phyloP scores from a whole-genome alignment of 1,140 invertebrate genomes.

The Lordiphosa clarofinis region DNA sequence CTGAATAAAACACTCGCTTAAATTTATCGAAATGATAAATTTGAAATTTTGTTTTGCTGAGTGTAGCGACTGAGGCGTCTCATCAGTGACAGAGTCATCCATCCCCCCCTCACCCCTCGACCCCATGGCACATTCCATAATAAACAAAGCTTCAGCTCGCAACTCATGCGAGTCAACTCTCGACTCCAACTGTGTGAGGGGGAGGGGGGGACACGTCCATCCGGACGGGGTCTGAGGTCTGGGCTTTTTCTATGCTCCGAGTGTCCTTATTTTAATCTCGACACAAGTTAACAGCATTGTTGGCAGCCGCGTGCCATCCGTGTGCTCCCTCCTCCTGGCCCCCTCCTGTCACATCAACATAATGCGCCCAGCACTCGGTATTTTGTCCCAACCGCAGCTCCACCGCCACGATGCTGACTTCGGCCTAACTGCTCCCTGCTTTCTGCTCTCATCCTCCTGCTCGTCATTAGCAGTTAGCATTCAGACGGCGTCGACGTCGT shows the following conservation, averaged over 20 bases:
- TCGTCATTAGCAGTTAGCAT: constrained; percentile 69
- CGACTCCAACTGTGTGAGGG: constrained; percentile 10
- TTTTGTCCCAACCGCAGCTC: constrained; percentile 26
- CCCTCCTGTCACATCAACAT: constrained; percentile 42
- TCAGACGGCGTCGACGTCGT: constrained; percentile 37
- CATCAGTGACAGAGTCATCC: not conserved
- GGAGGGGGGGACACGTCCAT: constrained; percentile 29
- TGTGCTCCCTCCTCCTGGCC: constrained; percentile 26
- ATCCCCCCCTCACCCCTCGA: not conserved
- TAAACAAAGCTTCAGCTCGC: constrained; percentile 70
- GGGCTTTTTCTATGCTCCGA: constrained; percentile 51
- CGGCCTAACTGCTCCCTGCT: constrained; percentile 23
- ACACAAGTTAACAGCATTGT: constrained; percentile 76
- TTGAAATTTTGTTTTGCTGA: too few relatives aligned
- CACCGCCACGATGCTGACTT: constrained; percentile 21
- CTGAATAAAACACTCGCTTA: too few relatives aligned
- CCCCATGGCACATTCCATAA: constrained; percentile 21
- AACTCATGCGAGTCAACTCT: constrained; percentile 66
- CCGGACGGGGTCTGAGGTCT: constrained; percentile 5
- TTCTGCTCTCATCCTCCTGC: constrained; percentile 24
- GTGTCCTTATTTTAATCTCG: constrained; percentile 76
- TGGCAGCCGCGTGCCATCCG: constrained; percentile 62
- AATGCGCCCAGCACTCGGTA: constrained; percentile 33
- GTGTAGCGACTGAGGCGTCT: too few relatives aligned
- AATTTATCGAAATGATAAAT: too few relatives aligned